A percentile compares a stretch with the other conserved stretches of the same genome.
These are phyloP conservation scores for Passerina amoena DNA, from an alignment of 2,113 vertebrate genomes.

Conservation along the genomic window DNA sequence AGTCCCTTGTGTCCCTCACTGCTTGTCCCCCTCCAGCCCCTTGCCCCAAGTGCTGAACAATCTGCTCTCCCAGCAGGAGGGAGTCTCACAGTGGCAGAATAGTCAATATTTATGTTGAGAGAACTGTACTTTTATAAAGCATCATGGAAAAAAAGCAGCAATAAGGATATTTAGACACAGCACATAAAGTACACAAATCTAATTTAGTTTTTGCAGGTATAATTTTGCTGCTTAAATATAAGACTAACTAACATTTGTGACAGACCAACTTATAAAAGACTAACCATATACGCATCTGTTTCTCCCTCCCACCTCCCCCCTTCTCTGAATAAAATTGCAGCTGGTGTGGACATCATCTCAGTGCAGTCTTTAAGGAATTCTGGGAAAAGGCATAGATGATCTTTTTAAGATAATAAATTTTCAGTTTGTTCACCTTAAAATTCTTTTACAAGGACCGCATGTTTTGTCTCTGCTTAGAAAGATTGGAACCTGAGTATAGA, in stretches of 20 bases:
- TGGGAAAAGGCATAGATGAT: constrained; percentile 13
- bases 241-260: neutral
- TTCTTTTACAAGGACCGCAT: constrained; percentile 71
- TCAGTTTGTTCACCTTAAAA: constrained; percentile 73
- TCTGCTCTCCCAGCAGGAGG: neutral
- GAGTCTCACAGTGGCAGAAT: neutral
- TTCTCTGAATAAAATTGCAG: neutral
- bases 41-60: neutral
- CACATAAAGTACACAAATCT: neutral
- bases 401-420: constrained; percentile 72
- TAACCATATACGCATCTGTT: neutral
- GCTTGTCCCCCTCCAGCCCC: neutral
- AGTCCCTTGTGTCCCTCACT: neutral
- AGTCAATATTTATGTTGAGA: neutral
- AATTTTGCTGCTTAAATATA: neutral
- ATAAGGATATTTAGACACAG: neutral
- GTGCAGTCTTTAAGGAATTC: neutral
- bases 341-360: neutral
- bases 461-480: constrained; percentile 67
- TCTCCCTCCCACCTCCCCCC: neutral
- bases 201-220: neutral
- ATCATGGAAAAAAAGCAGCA: accelerated
- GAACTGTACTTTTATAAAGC: neutral
- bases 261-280: neutral
- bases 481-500: constrained; percentile 73